phyloP scores from a whole-genome alignment of 2,797 vertebrate species.

The Benthosema pterotum region DNA sequence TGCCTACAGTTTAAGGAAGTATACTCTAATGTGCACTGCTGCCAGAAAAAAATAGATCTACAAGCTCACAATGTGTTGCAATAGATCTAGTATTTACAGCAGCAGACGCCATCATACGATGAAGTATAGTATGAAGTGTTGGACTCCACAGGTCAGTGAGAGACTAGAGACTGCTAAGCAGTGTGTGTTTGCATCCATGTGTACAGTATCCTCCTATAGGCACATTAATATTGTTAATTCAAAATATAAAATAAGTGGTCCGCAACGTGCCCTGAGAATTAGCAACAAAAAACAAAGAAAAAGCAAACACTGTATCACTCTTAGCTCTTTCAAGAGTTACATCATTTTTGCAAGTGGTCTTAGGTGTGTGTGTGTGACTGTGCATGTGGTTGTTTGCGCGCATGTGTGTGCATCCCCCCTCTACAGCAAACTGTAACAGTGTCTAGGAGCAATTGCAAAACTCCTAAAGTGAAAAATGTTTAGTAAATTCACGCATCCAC shows the following conservation, averaged over 20 bases:
- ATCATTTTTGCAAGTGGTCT: conserved; percentile 27
- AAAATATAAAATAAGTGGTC: conserved; percentile 55
- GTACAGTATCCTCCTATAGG: not conserved
- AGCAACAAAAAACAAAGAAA: not conserved
- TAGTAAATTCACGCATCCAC: conserved; percentile 52
- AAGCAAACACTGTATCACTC: not conserved
- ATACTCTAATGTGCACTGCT: no score
- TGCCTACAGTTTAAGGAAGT: no score
- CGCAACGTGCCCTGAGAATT: conserved; percentile 71
- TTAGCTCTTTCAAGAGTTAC: conserved; percentile 2
- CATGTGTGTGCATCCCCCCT: conserved; percentile 12
- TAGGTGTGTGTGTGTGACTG: conserved; percentile 19
- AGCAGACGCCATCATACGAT: no score
- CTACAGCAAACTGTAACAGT: conserved; percentile 33
- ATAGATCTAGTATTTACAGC: no score
- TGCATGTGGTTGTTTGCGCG: not conserved
- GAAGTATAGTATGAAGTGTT: no score
- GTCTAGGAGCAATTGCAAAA: conserved; percentile 51
- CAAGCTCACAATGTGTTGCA: not conserved
- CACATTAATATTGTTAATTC: conserved; percentile 9
- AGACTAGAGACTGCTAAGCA: conserved; percentile 7
- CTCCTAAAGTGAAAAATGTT: conserved; percentile 60
- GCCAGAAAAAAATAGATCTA: not conserved
- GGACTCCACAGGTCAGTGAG: not conserved
- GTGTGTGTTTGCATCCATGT: conserved; percentile 6